Base-by-base conservation (phyloP, 2,888 invertebrate genomes). In the Torymus texanus region DNA sequence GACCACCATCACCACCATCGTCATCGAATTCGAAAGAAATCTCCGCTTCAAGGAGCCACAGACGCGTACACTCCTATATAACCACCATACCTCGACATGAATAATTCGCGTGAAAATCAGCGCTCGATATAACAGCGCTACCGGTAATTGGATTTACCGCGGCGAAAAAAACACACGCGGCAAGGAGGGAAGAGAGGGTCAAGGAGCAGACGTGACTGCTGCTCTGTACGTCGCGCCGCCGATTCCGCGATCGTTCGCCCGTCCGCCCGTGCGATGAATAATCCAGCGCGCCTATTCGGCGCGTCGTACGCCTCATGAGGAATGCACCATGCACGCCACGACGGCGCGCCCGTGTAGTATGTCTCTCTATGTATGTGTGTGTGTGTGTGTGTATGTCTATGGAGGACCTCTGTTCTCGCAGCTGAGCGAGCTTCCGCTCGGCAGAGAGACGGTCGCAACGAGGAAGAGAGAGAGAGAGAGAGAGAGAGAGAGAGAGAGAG, bases 311-410 rank as follows among this genome's bases (percentile, higher is more conserved):
- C 2, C 66, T 74, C 66, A 74, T 66, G 74, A 74, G 66, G 67
- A 75, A 75, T 67, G 66, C 75, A 63, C 75, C 67, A 75, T 67
- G 66, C 75, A 63, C 75, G 68, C 68, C 29, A 41, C 59, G 67
- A 53, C 24, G 18, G n/a, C 51, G 11, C 41, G 50, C 41, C 8
- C 56, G 58, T 4, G 58, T 41, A 66, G 51, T 29, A 58, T 14
- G 21, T 18, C 21, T 18, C n/a, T n/a, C 12, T 41, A 0, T 51
- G 16, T 5, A 8, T 41, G 2, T 51, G 16, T 5, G 16, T 41
- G 51, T 24, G 24, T 12, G 14, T 24, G 21, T 53, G 53, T 10
- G 41, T 41, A 1, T 41, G 41, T 41, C 41, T 41, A 41, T 41
- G 50, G 51, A 41, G 16, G 29, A 41, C 10, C 58, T 41, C 41